Evolutionary conservation across 2,888 invertebrate species (phyloP).

Genomic region (Thera britannica): DNA sequence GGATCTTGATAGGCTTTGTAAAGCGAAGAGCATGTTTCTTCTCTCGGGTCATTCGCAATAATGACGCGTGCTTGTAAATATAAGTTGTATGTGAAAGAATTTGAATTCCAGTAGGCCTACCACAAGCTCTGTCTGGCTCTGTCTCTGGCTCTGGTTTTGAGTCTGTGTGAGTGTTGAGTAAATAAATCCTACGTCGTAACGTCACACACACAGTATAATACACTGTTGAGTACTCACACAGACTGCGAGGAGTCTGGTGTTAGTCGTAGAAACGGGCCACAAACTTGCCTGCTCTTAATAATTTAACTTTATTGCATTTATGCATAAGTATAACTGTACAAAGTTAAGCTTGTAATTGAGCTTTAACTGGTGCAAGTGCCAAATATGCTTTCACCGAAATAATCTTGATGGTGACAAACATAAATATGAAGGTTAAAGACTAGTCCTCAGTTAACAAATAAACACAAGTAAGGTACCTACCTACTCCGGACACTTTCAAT

Average conservation of each 20-base stretch:
- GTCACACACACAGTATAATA: too few species aligned
- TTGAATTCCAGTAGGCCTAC: too few species aligned
- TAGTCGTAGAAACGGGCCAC: slow-evolving; percentile 51
- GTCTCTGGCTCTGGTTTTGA: too few species aligned
- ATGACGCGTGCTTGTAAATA: slow-evolving; percentile 40
- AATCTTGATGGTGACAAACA: slow-evolving; percentile 4
- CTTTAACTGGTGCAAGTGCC: slow-evolving; percentile 14
- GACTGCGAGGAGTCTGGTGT: slow-evolving; percentile 3
- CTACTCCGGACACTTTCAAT: slow-evolving; percentile 35
- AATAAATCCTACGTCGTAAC: too few species aligned
- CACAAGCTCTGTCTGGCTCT: too few species aligned
- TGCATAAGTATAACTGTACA: slow-evolving; percentile 28
- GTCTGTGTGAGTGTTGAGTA: too few species aligned
- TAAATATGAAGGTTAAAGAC: slow-evolving; percentile 21
- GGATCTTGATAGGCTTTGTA: slow-evolving; percentile 21
- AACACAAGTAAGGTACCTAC: slow-evolving; percentile 1
- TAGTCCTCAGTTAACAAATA: slow-evolving; percentile 3
- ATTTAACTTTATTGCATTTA: slow-evolving; percentile 43
- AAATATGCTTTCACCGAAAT: slow-evolving; percentile 18
- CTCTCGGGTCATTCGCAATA: slow-evolving; percentile 39
- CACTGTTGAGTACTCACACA: too few species aligned
- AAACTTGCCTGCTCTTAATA: slow-evolving; percentile 35
- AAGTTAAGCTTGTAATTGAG: slow-evolving; percentile 2
- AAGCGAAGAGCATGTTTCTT: slow-evolving; percentile 17
- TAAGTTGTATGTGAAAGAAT: slow-evolving; percentile 22